Evolutionary conservation across 2,888 invertebrate genomes (phyloP).

Genomic region (Pardosa pseudoannulata): DNA sequence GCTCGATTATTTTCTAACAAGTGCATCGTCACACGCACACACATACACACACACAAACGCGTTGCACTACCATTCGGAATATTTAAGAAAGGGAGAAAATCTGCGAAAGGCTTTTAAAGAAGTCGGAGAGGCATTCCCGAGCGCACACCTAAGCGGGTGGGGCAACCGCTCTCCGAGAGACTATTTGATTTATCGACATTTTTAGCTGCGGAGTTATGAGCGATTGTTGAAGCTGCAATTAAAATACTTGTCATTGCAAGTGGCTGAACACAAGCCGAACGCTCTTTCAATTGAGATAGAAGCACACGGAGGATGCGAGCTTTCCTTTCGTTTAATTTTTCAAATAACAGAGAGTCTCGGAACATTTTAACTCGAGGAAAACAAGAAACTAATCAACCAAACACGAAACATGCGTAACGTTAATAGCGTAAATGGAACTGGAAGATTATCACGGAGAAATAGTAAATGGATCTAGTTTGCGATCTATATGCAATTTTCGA

Average conservation of each 20-base stretch:
- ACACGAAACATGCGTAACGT: too few relatives aligned
- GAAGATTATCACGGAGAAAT: too few relatives aligned
- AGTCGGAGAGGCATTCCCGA: constrained; percentile 18
- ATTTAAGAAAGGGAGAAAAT: constrained; percentile 63
- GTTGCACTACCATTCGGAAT: constrained; percentile 48
- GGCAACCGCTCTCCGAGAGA: neutral
- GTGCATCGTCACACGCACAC: constrained; percentile 36
- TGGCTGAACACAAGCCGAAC: neutral
- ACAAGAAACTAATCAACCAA: too few relatives aligned
- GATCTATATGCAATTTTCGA: too few relatives aligned
- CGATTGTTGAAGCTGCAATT: constrained; percentile 7
- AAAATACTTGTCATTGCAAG: constrained; percentile 6
- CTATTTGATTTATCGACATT: constrained; percentile 65
- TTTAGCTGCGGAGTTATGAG: constrained; percentile 41
- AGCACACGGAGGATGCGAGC: neutral
- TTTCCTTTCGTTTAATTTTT: neutral
- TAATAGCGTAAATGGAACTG: too few relatives aligned
- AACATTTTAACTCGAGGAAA: too few relatives aligned
- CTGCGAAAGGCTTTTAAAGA: constrained; percentile 70
- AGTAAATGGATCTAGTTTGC: too few relatives aligned
- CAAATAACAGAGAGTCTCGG: too few relatives aligned
- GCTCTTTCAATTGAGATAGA: constrained; percentile 14
- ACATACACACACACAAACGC: constrained; percentile 5
- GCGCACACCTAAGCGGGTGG: neutral
- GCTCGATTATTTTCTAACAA: constrained; percentile 72